These are phyloP conservation scores for Trypoxylon attenuatum DNA, from an alignment of 2,888 invertebrate species.

Conservation along the genomic window DNA sequence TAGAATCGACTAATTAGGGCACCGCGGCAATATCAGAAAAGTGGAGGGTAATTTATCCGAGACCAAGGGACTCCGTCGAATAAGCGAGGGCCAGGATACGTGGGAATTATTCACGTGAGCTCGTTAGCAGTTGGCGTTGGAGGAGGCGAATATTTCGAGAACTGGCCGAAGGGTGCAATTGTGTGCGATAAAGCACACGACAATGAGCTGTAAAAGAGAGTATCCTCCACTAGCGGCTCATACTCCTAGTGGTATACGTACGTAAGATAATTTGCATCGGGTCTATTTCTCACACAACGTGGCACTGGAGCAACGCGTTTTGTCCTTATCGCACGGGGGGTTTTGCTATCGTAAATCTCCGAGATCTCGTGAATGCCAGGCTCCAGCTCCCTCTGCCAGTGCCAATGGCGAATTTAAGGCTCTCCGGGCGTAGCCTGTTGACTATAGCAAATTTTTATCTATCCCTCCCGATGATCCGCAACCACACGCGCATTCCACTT, in stretches of 20 bases:
- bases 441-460: too few species aligned
- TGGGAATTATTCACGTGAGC: too few species aligned
- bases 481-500: too few species aligned
- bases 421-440: neutral
- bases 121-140: too few species aligned
- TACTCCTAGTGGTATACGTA: neutral
- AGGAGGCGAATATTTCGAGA: too few species aligned
- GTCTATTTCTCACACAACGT: slow-evolving; percentile 11
- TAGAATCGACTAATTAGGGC: too few species aligned
- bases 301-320: slow-evolving; percentile 1
- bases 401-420: slow-evolving; percentile 3
- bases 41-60: too few species aligned
- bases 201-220: slow-evolving; percentile 8
- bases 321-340: slow-evolving; percentile 22
- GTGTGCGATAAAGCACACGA: neutral
- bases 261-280: slow-evolving; percentile 24
- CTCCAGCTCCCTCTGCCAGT: neutral
- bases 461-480: too few species aligned
- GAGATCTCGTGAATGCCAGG: slow-evolving; percentile 17
- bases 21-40: too few species aligned
- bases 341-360: slow-evolving; percentile 22
- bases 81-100: too few species aligned
- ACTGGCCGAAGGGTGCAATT: neutral
- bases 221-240: slow-evolving; percentile 3
- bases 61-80: too few species aligned